Base-by-base conservation (phyloP, 2,797 vertebrate genomes). In the Phalloptychus januarius region DNA sequence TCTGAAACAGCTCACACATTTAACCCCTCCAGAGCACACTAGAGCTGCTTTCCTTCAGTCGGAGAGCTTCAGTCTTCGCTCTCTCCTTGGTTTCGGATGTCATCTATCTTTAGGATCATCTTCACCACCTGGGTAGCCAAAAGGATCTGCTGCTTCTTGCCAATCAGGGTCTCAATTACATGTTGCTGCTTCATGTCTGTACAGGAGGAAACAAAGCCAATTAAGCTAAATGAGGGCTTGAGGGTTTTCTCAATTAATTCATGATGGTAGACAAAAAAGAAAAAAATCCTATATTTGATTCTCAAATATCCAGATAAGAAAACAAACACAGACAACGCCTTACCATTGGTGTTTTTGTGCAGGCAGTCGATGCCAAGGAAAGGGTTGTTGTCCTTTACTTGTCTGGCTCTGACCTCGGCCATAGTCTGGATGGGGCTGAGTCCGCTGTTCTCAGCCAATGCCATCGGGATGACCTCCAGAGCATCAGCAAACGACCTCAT, bases 61-160 rank as follows among this genome's bases (percentile, higher is more conserved):
- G 28, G n/a, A 72, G 72, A 65, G 63, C 83, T 96, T 91, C 78
- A 99, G 75, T 99, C 98, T 89, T 99, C 97, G 28, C 92, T 94
- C 88, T 99, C 98, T 73, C 98, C 98, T 0, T 96, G 98, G 91
- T 94, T 96, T 85, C 98, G 96, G 93, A 99, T 97, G 88, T 99
- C 98, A 71, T 99, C 98, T 0, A 99, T 99, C 94, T 99, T 99
- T 77, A 99, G 93, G 90, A 99, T 98, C 98, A 99, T 99, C 93
- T 97, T 97, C 79, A 99, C 98, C 33, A 99, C 97, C 76, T 99
- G 98, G 48, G 97, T 98, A 0, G 98, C 98, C 86, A 99, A 95
- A 71, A 94, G 94, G 82, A 99, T 98, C 94, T 99, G 98, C 80
- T 99, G 98, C 86, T 99, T 99, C 91, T 99, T 99, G 58, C 97